phyloP scores from a whole-genome alignment of 1,140 invertebrate genomes.

The Nasonia giraulti region DNA sequence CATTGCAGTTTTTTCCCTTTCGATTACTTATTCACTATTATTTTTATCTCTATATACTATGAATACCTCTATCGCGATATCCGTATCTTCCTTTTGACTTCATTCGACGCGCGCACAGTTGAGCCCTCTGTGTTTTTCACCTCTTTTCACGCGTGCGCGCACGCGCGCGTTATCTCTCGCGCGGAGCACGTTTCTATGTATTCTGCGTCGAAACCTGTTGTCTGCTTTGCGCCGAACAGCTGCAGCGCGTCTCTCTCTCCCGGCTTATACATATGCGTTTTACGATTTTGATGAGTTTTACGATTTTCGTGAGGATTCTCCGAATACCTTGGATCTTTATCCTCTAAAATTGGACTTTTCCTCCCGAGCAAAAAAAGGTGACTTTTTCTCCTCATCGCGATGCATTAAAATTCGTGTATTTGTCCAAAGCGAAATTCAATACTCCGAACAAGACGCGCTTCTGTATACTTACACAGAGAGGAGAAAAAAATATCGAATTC shows the following conservation, averaged over 20 bases:
- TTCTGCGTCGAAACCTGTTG: slow-evolving; percentile 17
- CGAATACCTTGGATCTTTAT: neutral
- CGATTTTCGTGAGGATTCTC: slow-evolving; percentile 10
- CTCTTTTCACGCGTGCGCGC: neutral
- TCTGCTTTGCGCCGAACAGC: neutral
- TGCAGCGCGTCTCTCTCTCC: neutral
- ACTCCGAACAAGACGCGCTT: neutral
- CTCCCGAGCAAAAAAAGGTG: neutral
- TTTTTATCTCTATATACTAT: too few species aligned
- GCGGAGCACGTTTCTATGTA: neutral
- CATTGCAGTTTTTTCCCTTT: too few species aligned
- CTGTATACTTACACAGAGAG: too few species aligned
- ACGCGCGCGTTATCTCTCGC: neutral
- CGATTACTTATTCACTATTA: too few species aligned
- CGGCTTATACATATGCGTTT: neutral
- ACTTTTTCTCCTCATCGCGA: neutral
- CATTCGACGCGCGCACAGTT: neutral
- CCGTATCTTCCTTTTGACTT: neutral
- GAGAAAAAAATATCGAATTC: neutral
- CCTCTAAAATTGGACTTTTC: neutral
- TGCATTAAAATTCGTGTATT: neutral
- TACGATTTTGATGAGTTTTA: slow-evolving; percentile 25
- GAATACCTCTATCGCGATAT: neutral
- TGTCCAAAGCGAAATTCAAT: neutral
- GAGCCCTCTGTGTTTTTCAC: neutral